Conservation (phyloP, 2,888 invertebrate species). For the Unio delphinus region DNA sequence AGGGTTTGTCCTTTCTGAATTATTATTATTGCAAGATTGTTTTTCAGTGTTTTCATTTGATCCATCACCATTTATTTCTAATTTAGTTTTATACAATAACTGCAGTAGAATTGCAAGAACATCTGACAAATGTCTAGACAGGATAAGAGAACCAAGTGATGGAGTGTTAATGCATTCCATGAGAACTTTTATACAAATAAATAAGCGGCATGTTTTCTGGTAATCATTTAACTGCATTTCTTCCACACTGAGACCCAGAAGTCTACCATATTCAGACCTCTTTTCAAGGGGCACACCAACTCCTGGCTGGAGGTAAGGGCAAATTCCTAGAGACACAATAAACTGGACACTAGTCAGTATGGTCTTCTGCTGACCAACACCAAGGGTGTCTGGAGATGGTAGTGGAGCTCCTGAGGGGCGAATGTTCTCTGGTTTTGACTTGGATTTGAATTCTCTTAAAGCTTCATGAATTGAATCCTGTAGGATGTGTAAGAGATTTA, state of each 20-base stretch:
- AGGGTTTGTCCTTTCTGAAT: too few species aligned
- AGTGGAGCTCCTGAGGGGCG: slow-evolving; percentile 41
- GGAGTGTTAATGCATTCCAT: slow-evolving; percentile 37
- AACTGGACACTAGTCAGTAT: slow-evolving; percentile 78
- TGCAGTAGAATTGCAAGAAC: slow-evolving; percentile 81
- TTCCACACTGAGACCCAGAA: slow-evolving; percentile 18
- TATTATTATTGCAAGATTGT: neutral
- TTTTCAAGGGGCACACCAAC: slow-evolving; percentile 76
- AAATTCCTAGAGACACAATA: slow-evolving; percentile 79
- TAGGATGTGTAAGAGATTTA: slow-evolving; percentile 37
- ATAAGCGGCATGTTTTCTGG: slow-evolving; percentile 34
- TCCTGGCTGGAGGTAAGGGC: slow-evolving; percentile 79
- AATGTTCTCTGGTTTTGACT: slow-evolving; percentile 4
- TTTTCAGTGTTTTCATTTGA: neutral
- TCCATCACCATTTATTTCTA: neutral
- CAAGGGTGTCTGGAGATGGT: slow-evolving; percentile 72
- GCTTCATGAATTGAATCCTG: slow-evolving; percentile 21
- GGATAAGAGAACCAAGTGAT: slow-evolving; percentile 75
- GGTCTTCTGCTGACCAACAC: slow-evolving; percentile 80
- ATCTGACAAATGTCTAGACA: slow-evolving; percentile 76
- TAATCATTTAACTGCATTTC: slow-evolving; percentile 5
- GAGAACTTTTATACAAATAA: slow-evolving; percentile 41
- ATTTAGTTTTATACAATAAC: slow-evolving; percentile 73
- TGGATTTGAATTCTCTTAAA: slow-evolving; percentile 18
- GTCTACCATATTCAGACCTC: slow-evolving; percentile 69